Percentiles rank a stretch among this genome's conserved stretches.
phyloP scores from a whole-genome alignment of 2,113 vertebrate genomes.

The Arvicanthis niloticus region DNA sequence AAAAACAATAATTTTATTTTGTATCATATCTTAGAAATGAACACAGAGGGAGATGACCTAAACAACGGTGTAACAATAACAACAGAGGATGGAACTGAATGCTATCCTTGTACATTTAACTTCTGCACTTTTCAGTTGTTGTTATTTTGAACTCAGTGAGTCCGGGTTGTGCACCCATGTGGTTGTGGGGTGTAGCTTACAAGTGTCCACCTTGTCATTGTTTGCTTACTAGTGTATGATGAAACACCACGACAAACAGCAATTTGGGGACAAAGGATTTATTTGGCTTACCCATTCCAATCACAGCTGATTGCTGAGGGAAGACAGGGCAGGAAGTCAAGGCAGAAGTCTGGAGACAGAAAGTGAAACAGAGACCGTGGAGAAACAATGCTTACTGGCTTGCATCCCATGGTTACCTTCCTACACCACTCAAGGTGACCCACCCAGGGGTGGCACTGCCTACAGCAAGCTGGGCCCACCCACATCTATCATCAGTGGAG shows the following conservation, averaged over 20 bases:
- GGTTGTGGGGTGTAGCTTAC: neutral
- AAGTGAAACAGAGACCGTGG: neutral
- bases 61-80: neutral
- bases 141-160: neutral
- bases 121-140: neutral
- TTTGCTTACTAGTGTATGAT: neutral
- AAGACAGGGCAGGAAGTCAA: neutral
- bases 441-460: neutral
- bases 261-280: neutral
- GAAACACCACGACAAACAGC: neutral
- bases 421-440: neutral
- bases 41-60: neutral
- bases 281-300: neutral
- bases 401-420: neutral
- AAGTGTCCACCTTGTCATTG: neutral
- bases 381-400: neutral
- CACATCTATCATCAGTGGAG: neutral
- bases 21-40: neutral
- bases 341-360: neutral
- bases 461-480: neutral
- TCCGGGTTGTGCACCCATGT: too few species aligned
- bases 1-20: neutral
- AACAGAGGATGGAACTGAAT: neutral
- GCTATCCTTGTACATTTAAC: neutral
- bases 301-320: neutral